Conservation (phyloP, 2,888 invertebrate genomes). For the Perithous albicinctus region DNA sequence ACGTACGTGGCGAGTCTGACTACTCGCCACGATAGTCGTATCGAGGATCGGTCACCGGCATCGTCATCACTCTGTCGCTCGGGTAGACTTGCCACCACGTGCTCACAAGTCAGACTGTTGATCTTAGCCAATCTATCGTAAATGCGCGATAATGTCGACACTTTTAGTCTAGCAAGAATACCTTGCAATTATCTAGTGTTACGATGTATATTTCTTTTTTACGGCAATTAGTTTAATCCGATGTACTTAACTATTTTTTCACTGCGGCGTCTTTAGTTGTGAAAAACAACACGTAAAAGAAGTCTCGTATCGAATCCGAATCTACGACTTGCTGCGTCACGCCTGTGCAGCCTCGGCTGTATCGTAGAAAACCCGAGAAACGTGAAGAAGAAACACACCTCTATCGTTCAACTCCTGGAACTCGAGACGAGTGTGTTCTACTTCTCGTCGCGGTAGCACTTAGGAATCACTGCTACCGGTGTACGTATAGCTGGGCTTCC, state of each 20-base stretch:
- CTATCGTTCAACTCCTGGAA: constrained; percentile 25
- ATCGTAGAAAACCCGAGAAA: background rate
- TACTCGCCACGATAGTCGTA: constrained; percentile 65
- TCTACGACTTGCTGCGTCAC: constrained; percentile 3
- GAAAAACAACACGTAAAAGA: constrained; percentile 7
- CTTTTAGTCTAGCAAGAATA: background rate
- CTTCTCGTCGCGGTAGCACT: constrained; percentile 15
- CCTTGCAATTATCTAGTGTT: background rate
- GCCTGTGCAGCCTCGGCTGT: background rate
- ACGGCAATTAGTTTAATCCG: background rate
- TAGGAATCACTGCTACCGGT: constrained; percentile 24
- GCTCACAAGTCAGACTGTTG: background rate
- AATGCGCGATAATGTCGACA: background rate
- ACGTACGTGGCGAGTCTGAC: constrained; percentile 63
- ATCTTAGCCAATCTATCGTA: background rate
- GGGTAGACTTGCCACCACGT: constrained; percentile 38
- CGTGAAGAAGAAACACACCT: constrained; percentile 20
- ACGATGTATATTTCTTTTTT: background rate
- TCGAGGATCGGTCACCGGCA: constrained; percentile 61
- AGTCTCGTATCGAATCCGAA: constrained; percentile 1
- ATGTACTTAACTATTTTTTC: background rate
- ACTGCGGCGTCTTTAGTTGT: background rate
- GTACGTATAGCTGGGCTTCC: background rate
- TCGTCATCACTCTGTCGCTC: constrained; percentile 55
- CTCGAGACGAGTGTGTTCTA: constrained; percentile 10